phyloP scores from a whole-genome alignment of 1,140 invertebrate genomes.

The Drosophila gunungcola region DNA sequence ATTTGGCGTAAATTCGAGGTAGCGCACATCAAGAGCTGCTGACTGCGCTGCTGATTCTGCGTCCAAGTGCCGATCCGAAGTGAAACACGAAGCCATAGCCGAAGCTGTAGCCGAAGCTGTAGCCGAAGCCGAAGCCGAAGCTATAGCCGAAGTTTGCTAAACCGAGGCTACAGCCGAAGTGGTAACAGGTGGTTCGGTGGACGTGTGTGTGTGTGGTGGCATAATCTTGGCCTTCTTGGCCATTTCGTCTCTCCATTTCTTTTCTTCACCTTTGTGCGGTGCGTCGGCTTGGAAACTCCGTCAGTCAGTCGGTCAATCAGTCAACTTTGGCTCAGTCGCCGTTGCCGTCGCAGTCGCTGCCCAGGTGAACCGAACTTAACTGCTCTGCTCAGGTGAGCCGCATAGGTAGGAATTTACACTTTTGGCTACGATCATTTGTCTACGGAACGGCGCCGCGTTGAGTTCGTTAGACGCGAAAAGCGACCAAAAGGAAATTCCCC shows the following conservation, averaged over 20 bases:
- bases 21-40: slow-evolving; percentile 14
- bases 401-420: slow-evolving; percentile 75
- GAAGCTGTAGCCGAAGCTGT: slow-evolving; percentile 5
- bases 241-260: slow-evolving; percentile 58
- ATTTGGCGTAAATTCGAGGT: slow-evolving; percentile 34
- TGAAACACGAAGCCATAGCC: slow-evolving; percentile 21
- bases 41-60: slow-evolving; percentile 49
- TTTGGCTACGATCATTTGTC: slow-evolving; percentile 83
- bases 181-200: slow-evolving; percentile 50
- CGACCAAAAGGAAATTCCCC: slow-evolving; percentile 8
- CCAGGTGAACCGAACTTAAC: background rate
- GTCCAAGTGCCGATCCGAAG: slow-evolving; percentile 13
- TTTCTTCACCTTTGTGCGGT: slow-evolving; percentile 64
- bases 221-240: slow-evolving; percentile 80
- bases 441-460: slow-evolving; percentile 77
- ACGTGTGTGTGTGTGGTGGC: slow-evolving; percentile 52
- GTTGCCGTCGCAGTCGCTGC: slow-evolving; percentile 7
- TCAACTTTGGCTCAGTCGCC: slow-evolving; percentile 49
- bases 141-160: slow-evolving; percentile 3
- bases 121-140: slow-evolving; percentile 20
- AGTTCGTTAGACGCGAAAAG: slow-evolving; percentile 78
- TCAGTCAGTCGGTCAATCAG: slow-evolving; percentile 73
- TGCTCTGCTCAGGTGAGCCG: slow-evolving; percentile 42
- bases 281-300: slow-evolving; percentile 52
- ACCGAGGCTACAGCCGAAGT: slow-evolving; percentile 32